Evolutionary conservation across 64 coral and sea anemone species (phyloP).

Genomic region (Pachyseris speciosa): DNA sequence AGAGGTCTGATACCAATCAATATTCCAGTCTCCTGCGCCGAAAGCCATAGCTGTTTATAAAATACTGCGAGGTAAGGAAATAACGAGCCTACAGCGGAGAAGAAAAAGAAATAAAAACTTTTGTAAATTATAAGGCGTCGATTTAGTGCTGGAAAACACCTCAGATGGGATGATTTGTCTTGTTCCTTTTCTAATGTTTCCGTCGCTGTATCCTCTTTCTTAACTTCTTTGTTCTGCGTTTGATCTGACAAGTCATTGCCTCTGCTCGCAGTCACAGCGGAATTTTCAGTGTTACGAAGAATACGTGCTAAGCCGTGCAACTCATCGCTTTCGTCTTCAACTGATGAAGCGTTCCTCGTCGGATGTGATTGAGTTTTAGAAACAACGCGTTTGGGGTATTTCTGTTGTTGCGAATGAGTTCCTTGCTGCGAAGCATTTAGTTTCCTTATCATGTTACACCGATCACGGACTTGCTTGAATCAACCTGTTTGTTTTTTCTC

Average conservation of each 20-base stretch:
- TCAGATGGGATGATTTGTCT: background rate
- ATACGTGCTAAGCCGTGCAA: slow-evolving; percentile 13
- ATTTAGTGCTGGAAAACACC: slow-evolving; percentile 68
- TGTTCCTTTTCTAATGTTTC: background rate
- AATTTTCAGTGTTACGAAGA: background rate
- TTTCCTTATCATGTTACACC: background rate
- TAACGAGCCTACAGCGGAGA: slow-evolving; percentile 81
- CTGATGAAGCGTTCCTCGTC: background rate
- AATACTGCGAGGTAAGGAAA: slow-evolving; percentile 91
- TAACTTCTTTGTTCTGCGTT: background rate
- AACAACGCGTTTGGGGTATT: background rate
- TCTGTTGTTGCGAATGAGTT: background rate
- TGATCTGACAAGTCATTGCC: background rate
- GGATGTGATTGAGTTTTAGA: background rate
- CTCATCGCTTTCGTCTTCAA: slow-evolving; percentile 6
- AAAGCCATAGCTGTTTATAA: slow-evolving; percentile 96
- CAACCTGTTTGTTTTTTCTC: background rate
- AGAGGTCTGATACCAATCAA: slow-evolving; percentile 87
- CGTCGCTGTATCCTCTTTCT: background rate
- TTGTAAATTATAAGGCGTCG: slow-evolving; percentile 78
- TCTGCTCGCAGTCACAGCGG: background rate
- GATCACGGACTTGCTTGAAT: background rate
- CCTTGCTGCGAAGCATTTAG: background rate
- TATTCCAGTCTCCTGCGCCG: slow-evolving; percentile 85
- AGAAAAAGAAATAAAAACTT: slow-evolving; percentile 95